Evolutionary conservation across 2,113 vertebrate genomes (phyloP).

Genomic region (Macquaria ambigua): DNA sequence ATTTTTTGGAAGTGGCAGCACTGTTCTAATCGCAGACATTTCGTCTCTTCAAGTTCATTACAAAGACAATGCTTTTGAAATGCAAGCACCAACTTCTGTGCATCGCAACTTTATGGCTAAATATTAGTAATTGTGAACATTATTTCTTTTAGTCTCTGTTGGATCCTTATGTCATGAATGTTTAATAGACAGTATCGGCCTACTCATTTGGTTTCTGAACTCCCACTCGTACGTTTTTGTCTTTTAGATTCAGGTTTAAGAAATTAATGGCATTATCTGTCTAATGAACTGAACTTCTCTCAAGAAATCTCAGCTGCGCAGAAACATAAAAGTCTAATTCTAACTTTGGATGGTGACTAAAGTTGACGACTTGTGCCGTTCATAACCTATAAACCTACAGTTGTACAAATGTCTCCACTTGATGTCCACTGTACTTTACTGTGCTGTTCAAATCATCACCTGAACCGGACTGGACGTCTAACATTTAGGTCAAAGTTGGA

Average conservation of each 20-base stretch:
- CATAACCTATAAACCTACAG: constrained; percentile 40
- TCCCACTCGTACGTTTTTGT: constrained; percentile 28
- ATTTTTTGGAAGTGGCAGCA: constrained; percentile 84
- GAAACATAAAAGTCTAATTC: constrained; percentile 46
- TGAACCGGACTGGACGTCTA: constrained; percentile 42
- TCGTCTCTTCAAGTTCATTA: constrained; percentile 68
- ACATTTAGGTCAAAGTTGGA: constrained; percentile 51
- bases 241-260: constrained; percentile 55
- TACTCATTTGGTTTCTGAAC: constrained; percentile 45
- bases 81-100: constrained; percentile 55
- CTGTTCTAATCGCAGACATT: constrained; percentile 76
- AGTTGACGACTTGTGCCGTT: constrained; percentile 49
- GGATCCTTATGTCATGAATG: constrained; percentile 62
- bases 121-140: constrained; percentile 57
- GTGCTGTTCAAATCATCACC: constrained; percentile 56
- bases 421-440: constrained; percentile 49
- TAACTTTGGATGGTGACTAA: constrained; percentile 36
- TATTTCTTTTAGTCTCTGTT: constrained; percentile 46
- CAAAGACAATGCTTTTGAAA: constrained; percentile 72
- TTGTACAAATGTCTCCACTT: constrained; percentile 53
- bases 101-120: constrained; percentile 63
- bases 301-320: constrained; percentile 43
- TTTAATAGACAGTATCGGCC: constrained; percentile 48
- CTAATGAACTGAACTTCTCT: constrained; percentile 41
- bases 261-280: constrained; percentile 40